phyloP scores from a whole-genome alignment of 2,113 vertebrate genomes.

The Acrocephalus kingi region DNA sequence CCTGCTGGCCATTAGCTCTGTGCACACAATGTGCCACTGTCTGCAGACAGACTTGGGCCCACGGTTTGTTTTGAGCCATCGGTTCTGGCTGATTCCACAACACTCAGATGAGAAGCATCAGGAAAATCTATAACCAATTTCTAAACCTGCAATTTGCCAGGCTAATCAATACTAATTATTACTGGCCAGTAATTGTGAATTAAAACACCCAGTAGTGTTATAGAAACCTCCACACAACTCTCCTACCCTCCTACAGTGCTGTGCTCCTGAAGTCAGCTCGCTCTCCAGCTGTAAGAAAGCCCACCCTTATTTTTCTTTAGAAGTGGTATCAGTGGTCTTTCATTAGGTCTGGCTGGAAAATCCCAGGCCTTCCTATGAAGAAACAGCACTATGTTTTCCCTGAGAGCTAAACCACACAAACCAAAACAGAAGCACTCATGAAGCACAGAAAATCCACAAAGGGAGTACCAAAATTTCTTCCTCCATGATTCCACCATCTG shows the following conservation, averaged over 20 bases:
- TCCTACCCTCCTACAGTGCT: neutral
- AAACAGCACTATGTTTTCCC: neutral
- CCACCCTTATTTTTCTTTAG: neutral
- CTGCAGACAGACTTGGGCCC: neutral
- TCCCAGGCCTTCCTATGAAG: neutral
- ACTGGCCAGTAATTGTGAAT: conserved; percentile 54
- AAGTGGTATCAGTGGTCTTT: neutral
- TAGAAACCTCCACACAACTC: conserved; percentile 4
- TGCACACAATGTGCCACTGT: neutral
- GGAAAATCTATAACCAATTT: conserved; percentile 68
- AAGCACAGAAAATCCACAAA: neutral
- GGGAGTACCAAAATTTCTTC: neutral
- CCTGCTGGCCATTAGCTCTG: neutral
- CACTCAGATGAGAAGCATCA: conserved; percentile 9
- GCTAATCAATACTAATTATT: conserved; percentile 67
- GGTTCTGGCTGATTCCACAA: conserved; percentile 37
- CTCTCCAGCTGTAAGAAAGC: neutral
- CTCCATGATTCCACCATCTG: neutral
- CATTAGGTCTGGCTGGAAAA: neutral
- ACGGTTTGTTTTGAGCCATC: neutral
- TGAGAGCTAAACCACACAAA: neutral
- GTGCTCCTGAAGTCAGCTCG: neutral
- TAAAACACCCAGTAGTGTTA: conserved; percentile 28
- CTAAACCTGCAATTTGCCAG: conserved; percentile 59
- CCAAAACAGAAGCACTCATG: neutral